phyloP scores from a whole-genome alignment of 2,888 invertebrate species.

The Neocrepidodera transversa region DNA sequence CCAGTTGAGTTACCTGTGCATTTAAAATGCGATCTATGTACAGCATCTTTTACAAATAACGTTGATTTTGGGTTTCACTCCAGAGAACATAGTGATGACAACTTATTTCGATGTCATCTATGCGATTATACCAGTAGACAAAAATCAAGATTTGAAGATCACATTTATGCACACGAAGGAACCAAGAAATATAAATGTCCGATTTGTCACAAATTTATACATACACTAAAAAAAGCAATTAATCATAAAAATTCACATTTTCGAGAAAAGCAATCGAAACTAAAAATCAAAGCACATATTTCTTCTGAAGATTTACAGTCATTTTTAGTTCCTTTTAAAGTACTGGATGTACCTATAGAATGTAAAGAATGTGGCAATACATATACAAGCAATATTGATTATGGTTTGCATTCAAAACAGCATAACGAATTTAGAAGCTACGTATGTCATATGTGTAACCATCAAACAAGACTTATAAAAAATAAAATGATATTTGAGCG shows the following conservation, averaged over 20 bases:
- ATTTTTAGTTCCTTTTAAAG: no score
- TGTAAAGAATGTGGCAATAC: conserved; percentile 66
- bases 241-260: not conserved
- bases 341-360: conserved; percentile 51
- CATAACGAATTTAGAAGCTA: conserved; percentile 50
- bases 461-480: conserved; percentile 39
- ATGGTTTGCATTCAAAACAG: conserved; percentile 56
- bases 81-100: conserved; percentile 41
- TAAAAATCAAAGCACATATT: not conserved
- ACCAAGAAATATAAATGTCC: conserved; percentile 46
- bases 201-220: conserved; percentile 31
- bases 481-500: conserved; percentile 45
- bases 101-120: conserved; percentile 48
- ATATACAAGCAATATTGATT: conserved; percentile 10
- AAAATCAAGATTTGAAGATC: conserved; percentile 43
- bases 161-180: conserved; percentile 49
- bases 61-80: conserved; percentile 54
- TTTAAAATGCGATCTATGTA: conserved; percentile 64
- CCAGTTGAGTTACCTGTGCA: conserved; percentile 40
- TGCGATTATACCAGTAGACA: not conserved
- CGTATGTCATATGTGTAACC: conserved; percentile 53
- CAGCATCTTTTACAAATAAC: conserved; percentile 60
- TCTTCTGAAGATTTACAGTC: not conserved
- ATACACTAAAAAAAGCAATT: not conserved
- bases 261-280: not conserved